These are phyloP conservation scores for Pachydiplax longipennis DNA, from an alignment of 2,888 invertebrate genomes.

Conservation along the genomic window DNA sequence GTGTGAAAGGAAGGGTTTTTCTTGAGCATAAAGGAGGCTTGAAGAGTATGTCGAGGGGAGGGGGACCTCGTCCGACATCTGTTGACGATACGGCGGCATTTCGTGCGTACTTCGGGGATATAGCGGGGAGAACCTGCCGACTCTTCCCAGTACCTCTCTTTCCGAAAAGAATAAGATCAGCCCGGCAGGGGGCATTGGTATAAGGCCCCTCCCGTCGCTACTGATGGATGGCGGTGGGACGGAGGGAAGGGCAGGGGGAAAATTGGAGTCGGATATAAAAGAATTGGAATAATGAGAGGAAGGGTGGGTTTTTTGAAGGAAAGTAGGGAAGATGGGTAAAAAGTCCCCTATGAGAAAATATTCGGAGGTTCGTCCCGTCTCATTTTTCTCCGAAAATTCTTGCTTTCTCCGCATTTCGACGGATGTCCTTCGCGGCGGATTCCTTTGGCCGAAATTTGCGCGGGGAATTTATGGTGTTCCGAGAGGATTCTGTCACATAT, in stretches of 20 bases:
- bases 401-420: not conserved
- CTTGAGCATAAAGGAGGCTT: not conserved
- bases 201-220: not conserved
- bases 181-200: not conserved
- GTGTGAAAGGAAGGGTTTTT: not conserved
- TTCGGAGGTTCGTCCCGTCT: not conserved
- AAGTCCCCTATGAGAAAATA: not conserved
- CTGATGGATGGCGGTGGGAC: not conserved
- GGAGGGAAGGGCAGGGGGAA: not conserved
- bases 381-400: not conserved
- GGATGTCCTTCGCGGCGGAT: not conserved
- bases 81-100: not conserved
- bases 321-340: not conserved
- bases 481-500: not conserved
- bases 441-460: not conserved
- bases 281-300: constrained; percentile 3
- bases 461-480: not conserved
- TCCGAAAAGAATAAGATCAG: not conserved
- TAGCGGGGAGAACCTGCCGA: not conserved
- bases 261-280: not conserved
- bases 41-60: not conserved
- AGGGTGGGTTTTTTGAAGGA: not conserved
- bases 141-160: not conserved
- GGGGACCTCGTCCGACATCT: not conserved
- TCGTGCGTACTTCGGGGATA: not conserved